A percentile compares a stretch with the other conserved stretches of the same genome.
These are phyloP conservation scores for Neodiprion pinetum DNA, from an alignment of 1,140 invertebrate species.

Conservation along the genomic window DNA sequence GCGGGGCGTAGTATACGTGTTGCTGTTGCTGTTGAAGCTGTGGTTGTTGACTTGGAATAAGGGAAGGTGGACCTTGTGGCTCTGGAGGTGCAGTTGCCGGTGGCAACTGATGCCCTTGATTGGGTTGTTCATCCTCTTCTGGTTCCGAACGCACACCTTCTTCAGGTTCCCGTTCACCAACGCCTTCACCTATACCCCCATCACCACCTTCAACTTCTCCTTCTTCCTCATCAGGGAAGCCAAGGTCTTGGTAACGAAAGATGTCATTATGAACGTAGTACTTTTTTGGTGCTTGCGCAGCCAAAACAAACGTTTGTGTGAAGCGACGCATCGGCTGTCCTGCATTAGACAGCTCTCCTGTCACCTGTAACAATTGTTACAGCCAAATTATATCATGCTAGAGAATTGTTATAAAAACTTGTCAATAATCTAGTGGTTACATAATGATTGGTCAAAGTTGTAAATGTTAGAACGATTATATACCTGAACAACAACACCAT, in stretches of 20 bases:
- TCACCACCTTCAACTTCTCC: constrained; percentile 47
- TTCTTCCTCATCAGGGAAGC: constrained; percentile 73
- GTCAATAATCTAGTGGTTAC: background rate
- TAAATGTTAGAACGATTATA: background rate
- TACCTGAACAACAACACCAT: constrained; percentile 94
- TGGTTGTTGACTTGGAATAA: constrained; percentile 45
- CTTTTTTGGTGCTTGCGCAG: constrained; percentile 92
- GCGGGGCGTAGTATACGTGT: constrained; percentile 51
- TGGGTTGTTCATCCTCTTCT: constrained; percentile 68
- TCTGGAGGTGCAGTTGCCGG: constrained; percentile 41
- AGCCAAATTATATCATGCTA: constrained; percentile 16
- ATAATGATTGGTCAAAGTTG: background rate
- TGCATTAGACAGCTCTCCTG: constrained; percentile 94
- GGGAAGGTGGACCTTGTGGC: constrained; percentile 41
- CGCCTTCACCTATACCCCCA: constrained; percentile 41
- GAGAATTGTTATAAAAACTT: constrained; percentile 10
- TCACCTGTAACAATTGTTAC: constrained; percentile 68
- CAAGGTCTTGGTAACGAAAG: constrained; percentile 87
- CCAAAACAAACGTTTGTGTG: constrained; percentile 97
- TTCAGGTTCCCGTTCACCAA: constrained; percentile 56
- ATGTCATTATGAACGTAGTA: constrained; percentile 99
- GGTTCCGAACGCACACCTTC: constrained; percentile 72
- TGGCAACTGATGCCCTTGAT: constrained; percentile 46
- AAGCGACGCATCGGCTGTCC: constrained; percentile 96
- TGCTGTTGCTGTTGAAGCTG: constrained; percentile 44